Conservation (phyloP, 2,888 invertebrate species). For the Phalera bucephala region DNA sequence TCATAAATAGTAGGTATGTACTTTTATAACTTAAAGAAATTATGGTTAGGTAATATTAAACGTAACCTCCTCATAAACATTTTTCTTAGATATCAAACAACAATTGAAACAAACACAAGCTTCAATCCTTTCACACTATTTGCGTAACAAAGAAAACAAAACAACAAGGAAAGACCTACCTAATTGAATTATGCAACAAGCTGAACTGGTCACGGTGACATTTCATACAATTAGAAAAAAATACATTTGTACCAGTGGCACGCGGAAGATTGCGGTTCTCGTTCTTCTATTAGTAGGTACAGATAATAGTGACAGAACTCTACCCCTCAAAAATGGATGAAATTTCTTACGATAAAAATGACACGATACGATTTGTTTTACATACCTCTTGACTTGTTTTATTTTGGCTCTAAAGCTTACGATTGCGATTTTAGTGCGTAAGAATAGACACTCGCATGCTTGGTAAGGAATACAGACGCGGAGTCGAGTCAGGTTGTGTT, state of each 20-base stretch:
- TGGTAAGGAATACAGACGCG: slow-evolving; percentile 19
- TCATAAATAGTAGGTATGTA: no score
- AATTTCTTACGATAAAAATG: neutral
- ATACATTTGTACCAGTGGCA: slow-evolving; percentile 1
- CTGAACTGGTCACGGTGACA: slow-evolving; percentile 1
- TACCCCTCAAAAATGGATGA: no score
- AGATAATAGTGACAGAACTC: slow-evolving; percentile 10
- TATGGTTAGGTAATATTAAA: no score
- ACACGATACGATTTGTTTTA: neutral
- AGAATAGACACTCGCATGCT: slow-evolving; percentile 18
- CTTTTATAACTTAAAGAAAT: no score
- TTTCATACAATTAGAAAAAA: neutral
- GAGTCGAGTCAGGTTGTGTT: slow-evolving; percentile 37
- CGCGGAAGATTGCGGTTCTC: slow-evolving; percentile 10
- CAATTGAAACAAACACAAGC: no score
- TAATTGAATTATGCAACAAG: slow-evolving; percentile 1
- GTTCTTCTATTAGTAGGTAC: slow-evolving; percentile 2
- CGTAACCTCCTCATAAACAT: no score
- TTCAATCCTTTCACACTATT: neutral
- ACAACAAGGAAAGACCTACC: neutral
- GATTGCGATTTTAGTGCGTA: slow-evolving; percentile 6
- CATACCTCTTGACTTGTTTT: no score
- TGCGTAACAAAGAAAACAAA: neutral
- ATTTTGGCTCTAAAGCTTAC: no score
- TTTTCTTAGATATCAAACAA: no score